phyloP scores from a whole-genome alignment of 2,113 vertebrate genomes.

The Nothobranchius furzeri region DNA sequence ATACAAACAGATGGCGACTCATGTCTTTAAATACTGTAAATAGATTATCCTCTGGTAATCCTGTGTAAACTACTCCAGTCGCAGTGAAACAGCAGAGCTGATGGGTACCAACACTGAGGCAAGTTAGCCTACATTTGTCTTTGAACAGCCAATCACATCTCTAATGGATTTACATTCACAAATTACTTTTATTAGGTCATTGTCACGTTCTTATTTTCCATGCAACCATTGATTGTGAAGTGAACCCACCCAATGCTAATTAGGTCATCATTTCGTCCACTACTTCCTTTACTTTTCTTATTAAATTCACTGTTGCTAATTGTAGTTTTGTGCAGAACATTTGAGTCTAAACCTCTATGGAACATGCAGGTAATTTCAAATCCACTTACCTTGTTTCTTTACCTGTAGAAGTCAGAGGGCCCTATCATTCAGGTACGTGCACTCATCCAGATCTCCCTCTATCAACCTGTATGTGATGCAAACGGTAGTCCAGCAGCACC shows the following conservation, averaged over 20 bases:
- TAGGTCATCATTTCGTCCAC: background rate
- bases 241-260: background rate
- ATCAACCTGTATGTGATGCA: slow-evolving; percentile 31
- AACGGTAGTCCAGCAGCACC: slow-evolving; percentile 60
- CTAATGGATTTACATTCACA: slow-evolving; percentile 3
- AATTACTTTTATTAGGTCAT: background rate
- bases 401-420: slow-evolving; percentile 23
- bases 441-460: slow-evolving; percentile 29
- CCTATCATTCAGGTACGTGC: slow-evolving; percentile 38
- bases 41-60: slow-evolving; percentile 79
- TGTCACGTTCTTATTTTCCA: background rate
- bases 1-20: slow-evolving; percentile 79
- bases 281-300: background rate
- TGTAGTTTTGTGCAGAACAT: background rate
- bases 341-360: background rate
- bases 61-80: slow-evolving; percentile 76
- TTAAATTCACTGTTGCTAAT: background rate
- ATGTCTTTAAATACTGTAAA: slow-evolving; percentile 77
- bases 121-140: slow-evolving; percentile 25
- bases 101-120: slow-evolving; percentile 24
- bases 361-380: slow-evolving; percentile 30
- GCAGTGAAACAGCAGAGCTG: slow-evolving; percentile 44
- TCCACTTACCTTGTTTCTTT: slow-evolving; percentile 62
- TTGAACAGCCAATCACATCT: slow-evolving; percentile 5
- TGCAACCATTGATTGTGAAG: background rate